Base-by-base conservation (phyloP, 2,888 invertebrate genomes). In the Athrips mouffetella region DNA sequence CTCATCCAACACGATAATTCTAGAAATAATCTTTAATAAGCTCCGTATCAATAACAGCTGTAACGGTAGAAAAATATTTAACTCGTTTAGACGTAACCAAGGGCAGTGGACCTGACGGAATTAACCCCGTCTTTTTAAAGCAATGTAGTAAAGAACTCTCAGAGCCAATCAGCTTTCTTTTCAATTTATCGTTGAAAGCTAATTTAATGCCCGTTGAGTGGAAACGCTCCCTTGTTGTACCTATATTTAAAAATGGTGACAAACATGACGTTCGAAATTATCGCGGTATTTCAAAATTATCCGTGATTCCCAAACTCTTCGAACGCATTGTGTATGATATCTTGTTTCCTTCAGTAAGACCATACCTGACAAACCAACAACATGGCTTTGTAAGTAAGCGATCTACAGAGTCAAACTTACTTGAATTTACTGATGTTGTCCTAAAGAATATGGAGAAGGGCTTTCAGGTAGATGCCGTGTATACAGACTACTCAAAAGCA, bases 401-500 rank as follows among this genome's bases (percentile, higher is more conserved):
- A n/a, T 55, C 53, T 1, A 49, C 52, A 3, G 57, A 53, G 7
- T 48, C 53, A 1, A 55, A 57, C 35, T 20, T 59, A 1, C 45
- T 50, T 20, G 50, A 53, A 35, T 51, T 51, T 10, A 5, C 45
- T 0, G 50, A 57, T 16, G 16, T 30, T 6, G 11, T 54, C 2
- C 11, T 52, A 0, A 25, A 16, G 8, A 46, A 51, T 10, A 54
- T 60, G 54, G 47, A 50, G 7, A 16, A 30, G n/a, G 51, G 51
- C 3, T 48, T 16, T 7, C 60, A 55, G 45, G 48, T 59, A 6
- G 57, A 58, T 35, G 48, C 41, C 7, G 46, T 55, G 21, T 54
- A 57, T 41, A 53, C 53, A 3, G 53, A 54, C n/a, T 55, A 39
- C 18, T 50, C 51, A 5, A 58, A 56, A 45, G 52, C 53, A 0